phyloP scores from a whole-genome alignment of 2,113 vertebrate genomes.

The Myotis lucifugus region DNA sequence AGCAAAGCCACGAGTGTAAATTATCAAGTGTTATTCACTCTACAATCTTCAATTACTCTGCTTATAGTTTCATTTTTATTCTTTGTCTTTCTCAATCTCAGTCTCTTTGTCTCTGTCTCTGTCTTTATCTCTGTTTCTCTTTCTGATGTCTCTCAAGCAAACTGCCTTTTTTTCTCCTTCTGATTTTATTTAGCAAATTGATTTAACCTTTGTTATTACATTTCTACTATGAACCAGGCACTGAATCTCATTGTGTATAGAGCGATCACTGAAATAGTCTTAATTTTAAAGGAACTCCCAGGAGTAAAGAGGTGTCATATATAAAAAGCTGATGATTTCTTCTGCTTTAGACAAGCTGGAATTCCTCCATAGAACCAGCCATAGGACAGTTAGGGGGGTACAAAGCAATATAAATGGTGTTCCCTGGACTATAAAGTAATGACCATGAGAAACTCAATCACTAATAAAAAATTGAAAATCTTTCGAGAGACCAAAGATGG shows the following conservation, averaged over 20 bases:
- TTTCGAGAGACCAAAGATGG: not conserved
- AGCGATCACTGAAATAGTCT: not conserved
- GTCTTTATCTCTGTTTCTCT: not conserved
- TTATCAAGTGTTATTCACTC: not conserved
- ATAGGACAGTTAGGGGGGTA: not conserved
- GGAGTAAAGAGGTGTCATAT: not conserved
- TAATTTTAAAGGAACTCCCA: not conserved
- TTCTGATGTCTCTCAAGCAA: not conserved
- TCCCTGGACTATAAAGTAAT: not conserved
- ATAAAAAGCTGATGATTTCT: not conserved
- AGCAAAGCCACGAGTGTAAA: not conserved
- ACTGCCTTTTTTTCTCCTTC: not conserved
- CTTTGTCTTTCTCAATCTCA: not conserved
- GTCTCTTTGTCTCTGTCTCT: not conserved
- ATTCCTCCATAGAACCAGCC: not conserved
- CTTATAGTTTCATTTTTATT: not conserved
- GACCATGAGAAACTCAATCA: not conserved
- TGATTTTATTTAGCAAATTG: conserved; percentile 15
- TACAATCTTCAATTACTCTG: not conserved
- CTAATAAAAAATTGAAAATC: not conserved
- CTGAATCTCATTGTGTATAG: not conserved
- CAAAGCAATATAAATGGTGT: not conserved
- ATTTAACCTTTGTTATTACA: not conserved
- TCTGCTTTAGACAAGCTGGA: not conserved
- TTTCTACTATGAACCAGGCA: not conserved